Evolutionary conservation across 2,888 invertebrate species (phyloP).

Genomic region (Callosobruchus maculatus): DNA sequence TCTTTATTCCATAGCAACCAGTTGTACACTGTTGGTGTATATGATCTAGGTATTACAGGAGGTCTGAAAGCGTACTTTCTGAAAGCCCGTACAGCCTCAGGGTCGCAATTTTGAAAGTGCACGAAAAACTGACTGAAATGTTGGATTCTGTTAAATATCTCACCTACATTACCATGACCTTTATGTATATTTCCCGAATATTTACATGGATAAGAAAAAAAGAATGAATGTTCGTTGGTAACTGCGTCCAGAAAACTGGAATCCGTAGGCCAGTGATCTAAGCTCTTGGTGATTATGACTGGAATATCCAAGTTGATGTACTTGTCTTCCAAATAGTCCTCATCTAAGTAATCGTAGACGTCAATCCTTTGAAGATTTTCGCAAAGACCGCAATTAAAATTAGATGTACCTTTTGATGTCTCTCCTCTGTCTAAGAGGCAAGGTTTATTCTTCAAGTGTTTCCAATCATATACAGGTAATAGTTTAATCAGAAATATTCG

Average conservation of each 20-base stretch:
- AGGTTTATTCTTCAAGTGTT: constrained; percentile 60
- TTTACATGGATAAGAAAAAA: constrained; percentile 72
- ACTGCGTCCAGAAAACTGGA: constrained; percentile 52
- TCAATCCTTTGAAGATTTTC: constrained; percentile 49
- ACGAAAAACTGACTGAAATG: constrained; percentile 70
- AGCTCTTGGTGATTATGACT: constrained; percentile 71
- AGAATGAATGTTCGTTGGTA: constrained; percentile 57
- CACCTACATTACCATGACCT: constrained; percentile 46
- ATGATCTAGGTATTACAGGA: constrained; percentile 72
- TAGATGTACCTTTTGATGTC: constrained; percentile 41
- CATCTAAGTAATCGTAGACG: constrained; percentile 41
- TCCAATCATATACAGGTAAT: constrained; percentile 84
- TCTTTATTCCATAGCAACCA: constrained; percentile 83
- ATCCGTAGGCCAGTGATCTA: constrained; percentile 45
- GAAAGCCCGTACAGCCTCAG: constrained; percentile 74
- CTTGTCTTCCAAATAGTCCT: constrained; percentile 39
- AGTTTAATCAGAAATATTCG: constrained; percentile 69
- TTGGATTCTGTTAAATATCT: constrained; percentile 51
- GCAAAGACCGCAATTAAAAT: constrained; percentile 60
- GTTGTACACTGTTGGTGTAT: constrained; percentile 81
- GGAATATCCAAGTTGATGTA: constrained; percentile 59
- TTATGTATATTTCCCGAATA: constrained; percentile 67
- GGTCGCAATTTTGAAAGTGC: constrained; percentile 85
- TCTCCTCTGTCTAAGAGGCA: constrained; percentile 61
- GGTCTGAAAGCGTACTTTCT: constrained; percentile 73